Evolutionary conservation across 2,113 vertebrate genomes (phyloP), one percentile per base, ranked within the genome.

Genomic region (Camelus dromedarius): DNA sequence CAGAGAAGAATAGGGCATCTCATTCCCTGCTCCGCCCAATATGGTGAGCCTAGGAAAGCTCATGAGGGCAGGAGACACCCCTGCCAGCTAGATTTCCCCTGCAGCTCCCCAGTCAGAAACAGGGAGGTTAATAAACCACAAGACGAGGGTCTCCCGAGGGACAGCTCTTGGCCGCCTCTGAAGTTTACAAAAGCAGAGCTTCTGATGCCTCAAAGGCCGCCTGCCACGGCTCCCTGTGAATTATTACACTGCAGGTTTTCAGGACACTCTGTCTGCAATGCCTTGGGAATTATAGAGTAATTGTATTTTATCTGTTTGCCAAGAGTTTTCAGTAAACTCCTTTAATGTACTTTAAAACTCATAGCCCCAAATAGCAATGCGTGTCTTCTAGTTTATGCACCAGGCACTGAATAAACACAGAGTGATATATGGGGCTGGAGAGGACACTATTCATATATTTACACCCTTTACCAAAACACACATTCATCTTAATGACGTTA

Each of bases 281-380:
- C 66, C 96, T 97, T 3, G 42, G 97, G 97, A 94, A 91, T 88
- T 91, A 75, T 91, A 75, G 56, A 91, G 97, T 88, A 97, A 95
- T 81, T 60, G 15, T 90, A 88, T 97, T 98, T 98, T 98, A 98
- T 97, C 97, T 98, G 60, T 97, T 98, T 98, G 97, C 96, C 96
- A 91, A 85, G 85, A 80, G 72, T 96, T 98, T 98, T 98, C 96
- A 96, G 83, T 80, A 92, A 95, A 93, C 87, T 32, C 73, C 96
- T 96, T 98, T 95, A 98, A 97, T 86, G 86, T 79, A 94, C 79
- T 48, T 8, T 62, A 77, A 85, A 52, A 76, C 60, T 35, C 93
- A 94, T 83, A 93, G 89, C 87, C 92, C 87, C 96, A 83, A 94
- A 58, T 81, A 50, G 50, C 86, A 93, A 93, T 24, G 60, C 11